These are phyloP conservation scores for Dione vanillae DNA, from an alignment of 2,888 invertebrate species.

Conservation along the genomic window DNA sequence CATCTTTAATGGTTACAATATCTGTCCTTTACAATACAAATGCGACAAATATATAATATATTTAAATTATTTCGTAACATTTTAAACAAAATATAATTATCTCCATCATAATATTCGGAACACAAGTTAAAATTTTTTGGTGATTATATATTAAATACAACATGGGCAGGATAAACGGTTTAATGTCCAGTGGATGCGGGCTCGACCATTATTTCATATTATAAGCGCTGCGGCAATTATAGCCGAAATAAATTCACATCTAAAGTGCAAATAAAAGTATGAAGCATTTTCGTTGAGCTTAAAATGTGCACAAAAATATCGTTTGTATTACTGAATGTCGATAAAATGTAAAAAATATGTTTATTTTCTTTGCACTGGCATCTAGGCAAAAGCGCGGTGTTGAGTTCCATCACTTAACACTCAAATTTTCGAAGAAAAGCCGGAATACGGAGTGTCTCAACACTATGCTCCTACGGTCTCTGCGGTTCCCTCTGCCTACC, in stretches of 20 bases:
- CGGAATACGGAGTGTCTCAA: too few species aligned
- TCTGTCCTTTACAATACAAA: too few species aligned
- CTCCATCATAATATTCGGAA: not conserved
- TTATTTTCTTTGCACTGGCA: too few species aligned
- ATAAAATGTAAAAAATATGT: slow-evolving; percentile 10
- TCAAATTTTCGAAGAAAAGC: too few species aligned
- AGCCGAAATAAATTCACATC: slow-evolving; percentile 50
- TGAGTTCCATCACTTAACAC: too few species aligned
- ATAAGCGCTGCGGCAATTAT: slow-evolving; percentile 48
- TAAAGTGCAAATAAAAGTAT: slow-evolving; percentile 39
- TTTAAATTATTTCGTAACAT: not conserved
- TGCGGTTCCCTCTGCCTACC: too few species aligned
- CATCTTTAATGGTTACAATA: too few species aligned
- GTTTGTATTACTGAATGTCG: slow-evolving; percentile 16
- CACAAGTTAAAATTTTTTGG: not conserved
- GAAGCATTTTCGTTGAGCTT: not conserved
- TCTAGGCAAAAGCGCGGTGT: too few species aligned
- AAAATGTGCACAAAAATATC: slow-evolving; percentile 28
- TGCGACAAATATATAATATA: not conserved
- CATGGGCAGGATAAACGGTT: slow-evolving; percentile 41
- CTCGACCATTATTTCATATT: slow-evolving; percentile 49
- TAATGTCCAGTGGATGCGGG: slow-evolving; percentile 45
- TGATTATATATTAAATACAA: slow-evolving; percentile 36
- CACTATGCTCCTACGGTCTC: too few species aligned
- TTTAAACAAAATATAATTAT: not conserved